Evolutionary conservation across 2,797 vertebrate genomes (phyloP).

Genomic region (Brotula barbata): DNA sequence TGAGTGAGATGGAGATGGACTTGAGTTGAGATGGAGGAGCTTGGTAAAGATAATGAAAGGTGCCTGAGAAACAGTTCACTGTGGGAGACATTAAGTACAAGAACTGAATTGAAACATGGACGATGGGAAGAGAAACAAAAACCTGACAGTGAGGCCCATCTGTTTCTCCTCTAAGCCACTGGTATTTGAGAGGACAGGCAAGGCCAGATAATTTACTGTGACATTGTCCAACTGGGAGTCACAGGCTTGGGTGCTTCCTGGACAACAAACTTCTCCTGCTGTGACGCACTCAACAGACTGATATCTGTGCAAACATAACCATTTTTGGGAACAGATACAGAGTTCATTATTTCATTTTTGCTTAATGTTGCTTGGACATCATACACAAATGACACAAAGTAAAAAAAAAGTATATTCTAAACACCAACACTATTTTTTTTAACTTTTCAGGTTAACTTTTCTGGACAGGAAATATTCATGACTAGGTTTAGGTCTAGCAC

Average conservation of each 20-base stretch:
- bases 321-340: too few species aligned
- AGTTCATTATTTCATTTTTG: too few species aligned
- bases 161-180: slow-evolving; percentile 59
- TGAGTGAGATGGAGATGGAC: slow-evolving; percentile 4
- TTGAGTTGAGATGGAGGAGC: slow-evolving; percentile 17
- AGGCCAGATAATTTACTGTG: slow-evolving; percentile 51
- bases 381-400: too few species aligned
- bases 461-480: too few species aligned
- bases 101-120: slow-evolving; percentile 46
- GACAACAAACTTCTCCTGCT: slow-evolving; percentile 31
- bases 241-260: slow-evolving; percentile 36
- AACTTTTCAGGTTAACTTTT: too few species aligned
- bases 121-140: slow-evolving; percentile 45
- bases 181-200: slow-evolving; percentile 52
- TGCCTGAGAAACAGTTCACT: slow-evolving; percentile 36
- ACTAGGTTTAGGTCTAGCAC: too few species aligned
- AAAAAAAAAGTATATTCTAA: too few species aligned
- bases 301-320: too few species aligned
- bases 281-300: slow-evolving; percentile 4
- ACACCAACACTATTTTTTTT: too few species aligned
- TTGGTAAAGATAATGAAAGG: slow-evolving; percentile 13
- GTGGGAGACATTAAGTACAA: slow-evolving; percentile 26
- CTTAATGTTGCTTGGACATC: too few species aligned
- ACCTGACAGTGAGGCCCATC: slow-evolving; percentile 70
- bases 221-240: slow-evolving; percentile 53